These are phyloP conservation scores for Tragelaphus scriptus DNA, from an alignment of 2,113 vertebrate genomes.

Conservation along the genomic window DNA sequence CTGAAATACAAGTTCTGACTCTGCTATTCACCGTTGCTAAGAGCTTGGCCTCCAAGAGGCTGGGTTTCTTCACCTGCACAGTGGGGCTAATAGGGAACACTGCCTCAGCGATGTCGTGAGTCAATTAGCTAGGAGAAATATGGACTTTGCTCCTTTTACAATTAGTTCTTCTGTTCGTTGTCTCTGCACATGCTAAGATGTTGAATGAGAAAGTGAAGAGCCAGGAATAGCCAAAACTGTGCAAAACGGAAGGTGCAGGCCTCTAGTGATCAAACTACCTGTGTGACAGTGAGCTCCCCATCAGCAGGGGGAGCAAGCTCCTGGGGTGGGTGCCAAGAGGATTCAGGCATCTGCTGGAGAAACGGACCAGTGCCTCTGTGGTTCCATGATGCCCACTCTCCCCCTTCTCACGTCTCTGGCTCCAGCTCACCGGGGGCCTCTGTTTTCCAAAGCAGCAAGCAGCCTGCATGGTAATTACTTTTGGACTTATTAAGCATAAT, in stretches of 20 bases:
- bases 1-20: neutral
- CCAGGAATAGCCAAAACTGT: neutral
- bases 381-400: neutral
- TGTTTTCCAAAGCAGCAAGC: slow-evolving; percentile 73
- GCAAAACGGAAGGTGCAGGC: neutral
- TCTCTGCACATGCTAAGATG: neutral
- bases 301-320: neutral
- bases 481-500: slow-evolving; percentile 76
- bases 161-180: neutral
- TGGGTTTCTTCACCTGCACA: neutral
- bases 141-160: neutral
- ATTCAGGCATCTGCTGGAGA: neutral
- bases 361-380: neutral
- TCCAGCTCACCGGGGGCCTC: slow-evolving; percentile 49
- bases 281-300: neutral
- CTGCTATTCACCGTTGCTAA: too few species aligned
- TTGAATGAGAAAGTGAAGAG: neutral
- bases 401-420: neutral
- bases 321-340: neutral
- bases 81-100: neutral
- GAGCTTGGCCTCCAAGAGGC: neutral
- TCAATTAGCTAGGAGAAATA: neutral
- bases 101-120: neutral
- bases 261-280: neutral
- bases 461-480: slow-evolving; percentile 73